These are phyloP conservation scores for Ochotona princeps DNA, from an alignment of 2,113 vertebrate genomes.

Conservation along the genomic window DNA sequence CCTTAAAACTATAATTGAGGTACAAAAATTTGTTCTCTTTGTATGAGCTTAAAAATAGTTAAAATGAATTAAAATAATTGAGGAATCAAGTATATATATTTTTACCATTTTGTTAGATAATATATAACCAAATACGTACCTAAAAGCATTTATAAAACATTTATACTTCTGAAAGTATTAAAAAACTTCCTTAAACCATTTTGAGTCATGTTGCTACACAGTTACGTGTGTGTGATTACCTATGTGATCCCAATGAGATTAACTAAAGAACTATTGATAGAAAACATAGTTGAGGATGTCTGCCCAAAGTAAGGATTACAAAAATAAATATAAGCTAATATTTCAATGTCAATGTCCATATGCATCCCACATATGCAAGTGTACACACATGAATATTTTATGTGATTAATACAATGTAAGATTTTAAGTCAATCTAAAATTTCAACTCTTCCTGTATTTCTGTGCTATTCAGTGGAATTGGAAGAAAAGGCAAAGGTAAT, in stretches of 20 bases:
- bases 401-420: neutral
- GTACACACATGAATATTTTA: neutral
- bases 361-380: neutral
- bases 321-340: neutral
- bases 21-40: too few species aligned
- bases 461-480: conserved; percentile 15
- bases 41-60: too few species aligned
- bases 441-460: neutral
- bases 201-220: neutral
- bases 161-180: neutral
- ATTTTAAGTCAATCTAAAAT: neutral
- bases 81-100: neutral
- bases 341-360: neutral
- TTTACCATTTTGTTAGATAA: neutral
- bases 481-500: neutral
- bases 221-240: neutral
- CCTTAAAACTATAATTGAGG: too few species aligned
- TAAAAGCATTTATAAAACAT: too few species aligned
- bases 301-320: neutral
- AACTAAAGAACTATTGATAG: neutral
- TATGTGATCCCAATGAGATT: neutral
- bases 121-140: too few species aligned
- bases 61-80: neutral
- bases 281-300: neutral
- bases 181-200: neutral